Evolutionary conservation across 2,888 invertebrate genomes (phyloP).

Genomic region (Chaetogeoica ovagalla): DNA sequence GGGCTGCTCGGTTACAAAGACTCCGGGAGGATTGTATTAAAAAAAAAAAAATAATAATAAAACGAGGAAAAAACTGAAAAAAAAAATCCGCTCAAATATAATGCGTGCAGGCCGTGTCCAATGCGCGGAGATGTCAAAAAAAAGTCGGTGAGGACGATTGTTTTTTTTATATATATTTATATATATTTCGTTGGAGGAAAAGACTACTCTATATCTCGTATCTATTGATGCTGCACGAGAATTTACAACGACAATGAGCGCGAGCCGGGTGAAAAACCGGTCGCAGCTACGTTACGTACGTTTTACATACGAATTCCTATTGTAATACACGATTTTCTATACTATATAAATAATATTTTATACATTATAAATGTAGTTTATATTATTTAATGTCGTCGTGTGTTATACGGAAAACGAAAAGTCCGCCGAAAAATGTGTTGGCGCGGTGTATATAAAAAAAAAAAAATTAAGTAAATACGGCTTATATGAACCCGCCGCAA

Average conservation of each 20-base stretch:
- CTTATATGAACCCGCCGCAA: no score
- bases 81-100: slow-evolving; percentile 35
- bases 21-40: slow-evolving; percentile 22
- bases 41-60: slow-evolving; percentile 24
- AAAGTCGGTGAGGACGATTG: slow-evolving; percentile 39
- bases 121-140: slow-evolving; percentile 37
- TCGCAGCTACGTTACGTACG: neutral
- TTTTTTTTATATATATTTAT: neutral
- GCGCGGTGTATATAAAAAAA: no score
- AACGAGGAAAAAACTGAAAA: slow-evolving; percentile 18
- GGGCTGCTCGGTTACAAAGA: slow-evolving; percentile 27
- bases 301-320: neutral
- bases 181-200: slow-evolving; percentile 27
- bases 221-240: slow-evolving; percentile 2
- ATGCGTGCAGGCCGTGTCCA: slow-evolving; percentile 39
- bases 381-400: no score
- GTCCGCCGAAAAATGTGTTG: no score
- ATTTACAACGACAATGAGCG: slow-evolving; percentile 24
- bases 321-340: neutral
- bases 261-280: slow-evolving; percentile 39
- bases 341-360: no score
- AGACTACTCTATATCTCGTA: slow-evolving; percentile 36
- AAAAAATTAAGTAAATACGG: no score
- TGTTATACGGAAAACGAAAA: no score
- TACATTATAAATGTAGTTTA: no score